Percentiles rank a stretch among this genome's conserved stretches.
Conservation (phyloP, 2,888 invertebrate genomes). For the Xanthorhoe spadicearia region DNA sequence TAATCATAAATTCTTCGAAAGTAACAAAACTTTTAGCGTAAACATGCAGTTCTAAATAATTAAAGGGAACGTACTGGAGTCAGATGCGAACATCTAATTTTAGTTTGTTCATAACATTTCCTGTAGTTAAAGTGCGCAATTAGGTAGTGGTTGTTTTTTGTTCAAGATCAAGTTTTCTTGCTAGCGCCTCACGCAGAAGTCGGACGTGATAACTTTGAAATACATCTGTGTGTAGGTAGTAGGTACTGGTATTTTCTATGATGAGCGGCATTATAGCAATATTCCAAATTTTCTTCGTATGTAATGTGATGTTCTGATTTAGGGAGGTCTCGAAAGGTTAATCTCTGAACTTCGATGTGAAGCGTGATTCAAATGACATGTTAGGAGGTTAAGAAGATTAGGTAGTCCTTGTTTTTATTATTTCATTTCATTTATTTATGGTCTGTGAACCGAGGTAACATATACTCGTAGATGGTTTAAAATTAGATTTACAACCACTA, state of each 20-base stretch:
- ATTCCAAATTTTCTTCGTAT: constrained; percentile 56
- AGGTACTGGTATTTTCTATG: constrained; percentile 54
- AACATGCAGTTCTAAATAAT: constrained; percentile 45
- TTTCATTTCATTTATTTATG: too few species aligned
- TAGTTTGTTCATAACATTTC: constrained; percentile 58
- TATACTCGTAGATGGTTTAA: too few species aligned
- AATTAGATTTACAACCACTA: too few species aligned
- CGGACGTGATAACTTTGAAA: constrained; percentile 61
- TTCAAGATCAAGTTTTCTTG: constrained; percentile 59
- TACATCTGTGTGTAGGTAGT: constrained; percentile 48
- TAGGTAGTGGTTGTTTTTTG: constrained; percentile 57
- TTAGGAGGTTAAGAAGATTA: too few species aligned
- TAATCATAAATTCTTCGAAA: constrained; percentile 47
- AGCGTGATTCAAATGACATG: constrained; percentile 40
- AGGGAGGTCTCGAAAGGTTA: constrained; percentile 60
- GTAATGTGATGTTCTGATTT: constrained; percentile 56
- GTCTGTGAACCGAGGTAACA: too few species aligned
- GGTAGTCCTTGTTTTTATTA: too few species aligned
- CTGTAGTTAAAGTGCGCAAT: constrained; percentile 61
- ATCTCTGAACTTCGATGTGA: constrained; percentile 51
- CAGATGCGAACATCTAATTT: constrained; percentile 45
- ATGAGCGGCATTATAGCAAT: constrained; percentile 57
- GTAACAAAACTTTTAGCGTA: constrained; percentile 49
- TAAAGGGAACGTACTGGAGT: constrained; percentile 41
- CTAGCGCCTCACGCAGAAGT: constrained; percentile 56